Conservation (phyloP, 1,140 invertebrate genomes). For the Platyscapa corneri region DNA sequence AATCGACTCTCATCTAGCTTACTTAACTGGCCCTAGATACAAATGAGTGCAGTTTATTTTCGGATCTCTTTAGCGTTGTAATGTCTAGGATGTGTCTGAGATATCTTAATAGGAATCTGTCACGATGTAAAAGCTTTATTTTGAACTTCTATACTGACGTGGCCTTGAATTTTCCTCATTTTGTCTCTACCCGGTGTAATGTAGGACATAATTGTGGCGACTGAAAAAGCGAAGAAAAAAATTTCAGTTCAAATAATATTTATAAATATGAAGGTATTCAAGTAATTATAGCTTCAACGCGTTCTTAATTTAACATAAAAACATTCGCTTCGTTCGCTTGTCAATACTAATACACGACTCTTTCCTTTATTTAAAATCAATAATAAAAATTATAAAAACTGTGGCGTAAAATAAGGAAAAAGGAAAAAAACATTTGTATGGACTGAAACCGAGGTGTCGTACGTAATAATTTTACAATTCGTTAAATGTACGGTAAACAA, state of each 20-base stretch:
- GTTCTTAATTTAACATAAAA: no score
- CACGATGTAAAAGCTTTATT: conserved; percentile 36
- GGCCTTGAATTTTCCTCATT: conserved; percentile 37
- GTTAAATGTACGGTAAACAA: no score
- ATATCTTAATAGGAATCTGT: conserved; percentile 2
- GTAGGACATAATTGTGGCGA: conserved; percentile 54
- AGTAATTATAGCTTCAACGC: no score
- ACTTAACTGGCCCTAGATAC: not conserved
- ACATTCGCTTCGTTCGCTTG: no score
- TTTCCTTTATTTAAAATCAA: no score
- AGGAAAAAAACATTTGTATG: no score
- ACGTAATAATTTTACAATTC: no score
- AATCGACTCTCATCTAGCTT: not conserved
- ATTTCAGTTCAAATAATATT: not conserved
- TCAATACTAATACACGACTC: no score
- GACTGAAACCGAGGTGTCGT: no score
- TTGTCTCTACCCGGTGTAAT: conserved; percentile 54
- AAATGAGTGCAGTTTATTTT: conserved; percentile 3
- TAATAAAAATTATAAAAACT: no score
- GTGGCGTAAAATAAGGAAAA: no score
- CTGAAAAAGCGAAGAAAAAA: conserved; percentile 55
- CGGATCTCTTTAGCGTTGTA: not conserved
- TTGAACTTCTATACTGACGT: conserved; percentile 25
- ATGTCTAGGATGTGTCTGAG: not conserved
- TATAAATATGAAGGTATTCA: not conserved